These are phyloP conservation scores for Drosophila pachea DNA, from an alignment of 1,140 invertebrate genomes.

Conservation along the genomic window DNA sequence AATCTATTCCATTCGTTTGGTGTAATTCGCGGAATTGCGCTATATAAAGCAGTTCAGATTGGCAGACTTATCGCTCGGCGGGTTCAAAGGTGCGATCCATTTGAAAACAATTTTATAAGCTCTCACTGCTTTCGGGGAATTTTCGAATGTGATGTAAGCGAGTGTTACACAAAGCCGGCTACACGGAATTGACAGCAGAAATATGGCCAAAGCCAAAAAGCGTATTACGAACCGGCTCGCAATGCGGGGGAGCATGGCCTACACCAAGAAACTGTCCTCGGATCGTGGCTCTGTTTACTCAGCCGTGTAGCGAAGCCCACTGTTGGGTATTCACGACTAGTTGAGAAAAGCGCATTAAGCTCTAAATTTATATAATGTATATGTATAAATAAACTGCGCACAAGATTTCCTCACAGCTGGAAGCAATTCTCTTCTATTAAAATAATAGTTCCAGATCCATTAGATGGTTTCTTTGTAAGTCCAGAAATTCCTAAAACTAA, in stretches of 20 bases:
- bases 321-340: background rate
- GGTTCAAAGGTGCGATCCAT: background rate
- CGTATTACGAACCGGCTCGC: conserved; percentile 6
- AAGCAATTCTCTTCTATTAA: background rate
- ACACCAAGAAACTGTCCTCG: background rate
- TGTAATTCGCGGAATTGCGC: conserved; percentile 3
- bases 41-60: background rate
- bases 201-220: background rate
- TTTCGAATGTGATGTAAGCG: conserved; percentile 1
- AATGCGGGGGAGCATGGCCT: background rate
- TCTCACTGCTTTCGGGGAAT: background rate
- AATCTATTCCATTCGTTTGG: background rate
- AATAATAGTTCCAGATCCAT: conserved; percentile 2
- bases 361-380: background rate
- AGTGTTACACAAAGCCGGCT: conserved; percentile 10
- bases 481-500: background rate
- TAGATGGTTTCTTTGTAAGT: background rate
- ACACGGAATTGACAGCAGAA: conserved; percentile 9
- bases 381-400: background rate
- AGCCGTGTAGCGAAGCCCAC: background rate
- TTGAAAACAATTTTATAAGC: background rate
- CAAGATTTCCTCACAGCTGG: background rate
- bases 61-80: conserved; percentile 9
- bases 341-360: too few relatives aligned
- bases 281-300: conserved; percentile 1